Conservation (phyloP, 2,888 invertebrate genomes). For the Zygothrica quintamaculata region DNA sequence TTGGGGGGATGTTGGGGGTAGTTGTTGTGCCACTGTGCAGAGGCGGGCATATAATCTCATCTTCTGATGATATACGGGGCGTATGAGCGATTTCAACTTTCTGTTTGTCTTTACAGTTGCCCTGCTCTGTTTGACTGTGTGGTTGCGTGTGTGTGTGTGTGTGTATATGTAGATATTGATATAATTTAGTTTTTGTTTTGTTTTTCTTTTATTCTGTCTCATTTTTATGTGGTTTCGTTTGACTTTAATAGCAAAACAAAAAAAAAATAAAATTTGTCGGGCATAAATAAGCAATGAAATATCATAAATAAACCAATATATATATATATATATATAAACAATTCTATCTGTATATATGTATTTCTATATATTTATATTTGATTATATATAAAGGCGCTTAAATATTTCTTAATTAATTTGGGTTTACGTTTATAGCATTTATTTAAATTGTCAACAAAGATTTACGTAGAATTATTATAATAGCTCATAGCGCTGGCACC, state of each 20-base stretch:
- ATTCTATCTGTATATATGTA: constrained; percentile 16
- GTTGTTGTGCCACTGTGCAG: not conserved
- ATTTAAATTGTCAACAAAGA: constrained; percentile 22
- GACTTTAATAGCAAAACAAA: constrained; percentile 44
- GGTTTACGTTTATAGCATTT: constrained; percentile 1
- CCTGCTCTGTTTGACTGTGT: not conserved
- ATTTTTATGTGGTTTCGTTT: constrained; percentile 40
- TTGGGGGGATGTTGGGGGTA: not conserved
- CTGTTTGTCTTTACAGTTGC: constrained; percentile 15
- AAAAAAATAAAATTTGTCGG: constrained; percentile 18
- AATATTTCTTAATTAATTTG: constrained; percentile 15
- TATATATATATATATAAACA: constrained; percentile 22
- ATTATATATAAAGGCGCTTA: constrained; percentile 4
- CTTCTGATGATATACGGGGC: constrained; percentile 58
- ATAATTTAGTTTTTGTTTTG: constrained; percentile 41
- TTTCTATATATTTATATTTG: no score
- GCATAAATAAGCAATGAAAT: constrained; percentile 43
- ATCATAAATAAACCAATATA: constrained; percentile 19
- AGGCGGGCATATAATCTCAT: constrained; percentile 31
- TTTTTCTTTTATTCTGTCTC: constrained; percentile 7
- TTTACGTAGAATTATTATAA: no score
- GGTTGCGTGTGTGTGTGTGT: not conserved
- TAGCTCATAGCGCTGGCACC: no score
- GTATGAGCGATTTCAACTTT: constrained; percentile 47
- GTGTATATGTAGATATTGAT: constrained; percentile 7